Evolutionary conservation across 2,113 vertebrate species (phyloP), one percentile per base, ranked within the genome.

Genomic region (Mirza zaza): DNA sequence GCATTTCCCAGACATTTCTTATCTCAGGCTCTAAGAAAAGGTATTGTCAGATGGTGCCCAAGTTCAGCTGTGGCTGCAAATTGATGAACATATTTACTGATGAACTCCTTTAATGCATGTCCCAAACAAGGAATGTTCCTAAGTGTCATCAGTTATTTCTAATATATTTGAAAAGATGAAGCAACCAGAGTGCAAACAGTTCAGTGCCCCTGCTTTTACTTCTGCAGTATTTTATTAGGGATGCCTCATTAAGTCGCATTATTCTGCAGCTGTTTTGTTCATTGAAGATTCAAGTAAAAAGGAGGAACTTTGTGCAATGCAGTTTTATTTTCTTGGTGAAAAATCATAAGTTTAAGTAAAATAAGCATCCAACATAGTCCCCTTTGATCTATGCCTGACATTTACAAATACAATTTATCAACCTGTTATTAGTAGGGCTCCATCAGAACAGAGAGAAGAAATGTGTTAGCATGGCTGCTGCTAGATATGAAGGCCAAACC

Each of bases 231-330:
- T 98, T 98, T 98, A 98, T 98, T 98, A 98, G 97, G 95, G 97
- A 98, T 96, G 95, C 97, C 98, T 98, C 98, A 98, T 98, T 98
- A 98, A 98, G 91, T 97, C 86, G 2, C 86, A 96, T 98, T 98
- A 98, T 97, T 98, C 97, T 98, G 97, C 94, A 98, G 97, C 98
- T 98, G 97, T 97, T 98, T 97, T 98, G 90, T 97, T 98, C 97
- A 96, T 65, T 97, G 97, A 98, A 97, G 97, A 98, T 97, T 98
- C 97, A 98, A 98, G 97, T 96, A 97, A 98, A 98, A 98, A 97
- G 55, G 91, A 97, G 88, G 48, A 98, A 98, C 75, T 97, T 98
- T 96, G 75, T 98, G 82, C 63, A 98, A 61, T 97, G 91, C 94
- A 92, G 23, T 79, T 97, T 95, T 97, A 85, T 97, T 98, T 98